phyloP scores from a whole-genome alignment of 1,140 invertebrate species.

The Heliothis subflexa region DNA sequence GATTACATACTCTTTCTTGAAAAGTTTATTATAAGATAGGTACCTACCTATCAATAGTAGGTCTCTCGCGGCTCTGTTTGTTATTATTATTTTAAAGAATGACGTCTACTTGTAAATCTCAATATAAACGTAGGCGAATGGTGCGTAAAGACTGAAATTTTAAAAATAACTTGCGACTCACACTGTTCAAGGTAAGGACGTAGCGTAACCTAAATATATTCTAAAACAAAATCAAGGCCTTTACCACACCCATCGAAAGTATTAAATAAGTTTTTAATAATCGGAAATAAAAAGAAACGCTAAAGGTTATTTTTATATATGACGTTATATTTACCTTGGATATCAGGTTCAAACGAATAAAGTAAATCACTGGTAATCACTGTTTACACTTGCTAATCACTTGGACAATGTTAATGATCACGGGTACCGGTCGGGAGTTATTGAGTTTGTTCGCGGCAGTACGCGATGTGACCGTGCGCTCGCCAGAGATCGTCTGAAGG shows the following conservation, averaged over 20 bases:
- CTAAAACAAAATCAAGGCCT: conserved; percentile 80
- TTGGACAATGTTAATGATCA: conserved; percentile 8
- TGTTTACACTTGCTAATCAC: conserved; percentile 43
- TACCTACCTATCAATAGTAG: neutral
- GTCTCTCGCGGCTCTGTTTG: neutral
- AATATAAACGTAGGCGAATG: conserved; percentile 51
- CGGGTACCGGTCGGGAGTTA: conserved; percentile 2
- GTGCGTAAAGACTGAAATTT: conserved; percentile 60
- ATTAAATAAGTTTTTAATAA: conserved; percentile 15
- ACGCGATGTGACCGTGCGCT: conserved; percentile 44
- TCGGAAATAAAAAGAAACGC: neutral
- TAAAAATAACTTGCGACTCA: conserved; percentile 78
- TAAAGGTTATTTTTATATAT: conserved; percentile 23
- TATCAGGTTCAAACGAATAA: conserved; percentile 14
- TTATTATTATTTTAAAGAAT: conserved; percentile 3
- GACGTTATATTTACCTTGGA: conserved; percentile 49
- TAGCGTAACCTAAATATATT: conserved; percentile 77
- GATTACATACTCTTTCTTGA: neutral
- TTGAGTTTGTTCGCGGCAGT: conserved; percentile 31
- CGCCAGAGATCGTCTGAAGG: conserved; percentile 49
- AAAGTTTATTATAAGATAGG: neutral
- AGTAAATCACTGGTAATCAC: conserved; percentile 40
- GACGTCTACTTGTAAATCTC: conserved; percentile 34
- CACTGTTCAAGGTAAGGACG: conserved; percentile 79
- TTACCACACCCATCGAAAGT: conserved; percentile 35